Percentiles rank a stretch among this genome's conserved stretches.
These are phyloP conservation scores for Colletes gigas DNA, from an alignment of 1,140 invertebrate species.

Conservation along the genomic window DNA sequence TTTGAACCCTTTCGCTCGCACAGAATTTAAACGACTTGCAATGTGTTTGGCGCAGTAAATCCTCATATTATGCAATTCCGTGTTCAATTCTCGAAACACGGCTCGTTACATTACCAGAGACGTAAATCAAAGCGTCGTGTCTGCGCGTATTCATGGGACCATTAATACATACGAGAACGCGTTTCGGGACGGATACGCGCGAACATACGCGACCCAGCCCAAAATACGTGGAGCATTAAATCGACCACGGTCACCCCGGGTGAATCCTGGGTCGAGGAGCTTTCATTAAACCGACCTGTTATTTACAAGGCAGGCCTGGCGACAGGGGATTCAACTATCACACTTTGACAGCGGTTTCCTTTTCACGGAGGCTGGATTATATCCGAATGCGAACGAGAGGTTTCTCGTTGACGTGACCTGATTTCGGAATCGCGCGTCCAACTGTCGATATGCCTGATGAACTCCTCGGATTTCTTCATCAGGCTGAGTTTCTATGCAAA, in stretches of 20 bases:
- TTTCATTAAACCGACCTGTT: constrained; percentile 37
- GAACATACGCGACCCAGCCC: background rate
- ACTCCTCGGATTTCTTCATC: background rate
- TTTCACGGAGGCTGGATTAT: constrained; percentile 33
- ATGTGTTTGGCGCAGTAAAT: background rate
- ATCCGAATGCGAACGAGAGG: constrained; percentile 32
- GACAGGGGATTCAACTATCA: constrained; percentile 25
- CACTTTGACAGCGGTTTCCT: constrained; percentile 45
- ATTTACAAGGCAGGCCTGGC: constrained; percentile 3
- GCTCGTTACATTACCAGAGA: background rate
- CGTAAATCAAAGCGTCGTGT: constrained; percentile 9
- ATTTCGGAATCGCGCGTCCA: constrained; percentile 13
- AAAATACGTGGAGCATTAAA: constrained; percentile 12
- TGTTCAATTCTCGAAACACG: background rate
- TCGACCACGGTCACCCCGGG: background rate
- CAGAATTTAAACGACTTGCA: no score
- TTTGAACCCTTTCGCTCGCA: background rate
- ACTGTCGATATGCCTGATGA: constrained; percentile 19
- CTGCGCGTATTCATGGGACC: constrained; percentile 11
- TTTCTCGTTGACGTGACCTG: constrained; percentile 42
- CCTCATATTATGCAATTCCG: background rate
- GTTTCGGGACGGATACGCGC: background rate
- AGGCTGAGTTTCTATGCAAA: background rate
- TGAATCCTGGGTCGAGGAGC: background rate
- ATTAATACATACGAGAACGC: background rate